phyloP scores from a whole-genome alignment of 2,888 invertebrate species.

The Eumerus sabulonum region DNA sequence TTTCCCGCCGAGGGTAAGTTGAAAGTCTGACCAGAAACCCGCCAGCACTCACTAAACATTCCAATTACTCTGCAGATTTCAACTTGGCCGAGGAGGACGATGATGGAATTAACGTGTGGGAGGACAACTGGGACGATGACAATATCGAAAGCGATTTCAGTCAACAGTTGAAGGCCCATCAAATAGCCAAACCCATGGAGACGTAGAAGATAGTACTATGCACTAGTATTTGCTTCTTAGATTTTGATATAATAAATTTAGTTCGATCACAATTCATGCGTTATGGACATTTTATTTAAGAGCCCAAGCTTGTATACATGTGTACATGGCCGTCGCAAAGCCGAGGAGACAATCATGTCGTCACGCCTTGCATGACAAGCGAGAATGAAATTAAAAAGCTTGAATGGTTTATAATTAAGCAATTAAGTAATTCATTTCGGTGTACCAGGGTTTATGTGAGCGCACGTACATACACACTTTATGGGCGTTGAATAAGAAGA shows the following conservation, averaged over 20 bases:
- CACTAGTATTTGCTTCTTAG: neutral
- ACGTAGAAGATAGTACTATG: slow-evolving; percentile 69
- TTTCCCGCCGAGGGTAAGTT: slow-evolving; percentile 96
- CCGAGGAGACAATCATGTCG: too few species aligned
- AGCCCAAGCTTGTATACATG: too few species aligned
- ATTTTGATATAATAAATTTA: neutral
- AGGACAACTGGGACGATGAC: slow-evolving; percentile 99
- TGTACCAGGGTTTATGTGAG: too few species aligned
- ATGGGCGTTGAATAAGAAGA: too few species aligned
- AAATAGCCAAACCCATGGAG: slow-evolving; percentile 77
- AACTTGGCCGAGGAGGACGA: slow-evolving; percentile 92
- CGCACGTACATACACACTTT: too few species aligned
- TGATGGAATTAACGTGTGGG: slow-evolving; percentile 98
- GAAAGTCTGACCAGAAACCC: neutral
- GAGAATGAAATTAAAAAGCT: too few species aligned
- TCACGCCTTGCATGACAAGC: too few species aligned
- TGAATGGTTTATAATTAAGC: too few species aligned
- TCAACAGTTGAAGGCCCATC: slow-evolving; percentile 88
- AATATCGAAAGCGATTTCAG: slow-evolving; percentile 99
- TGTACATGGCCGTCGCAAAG: too few species aligned
- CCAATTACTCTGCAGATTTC: slow-evolving; percentile 83
- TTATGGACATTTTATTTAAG: too few species aligned
- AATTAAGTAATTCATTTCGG: too few species aligned
- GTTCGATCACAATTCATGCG: neutral
- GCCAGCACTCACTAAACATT: neutral